Evolutionary conservation across 2,888 invertebrate genomes (phyloP).

Genomic region (Drosophila suboccidentalis): DNA sequence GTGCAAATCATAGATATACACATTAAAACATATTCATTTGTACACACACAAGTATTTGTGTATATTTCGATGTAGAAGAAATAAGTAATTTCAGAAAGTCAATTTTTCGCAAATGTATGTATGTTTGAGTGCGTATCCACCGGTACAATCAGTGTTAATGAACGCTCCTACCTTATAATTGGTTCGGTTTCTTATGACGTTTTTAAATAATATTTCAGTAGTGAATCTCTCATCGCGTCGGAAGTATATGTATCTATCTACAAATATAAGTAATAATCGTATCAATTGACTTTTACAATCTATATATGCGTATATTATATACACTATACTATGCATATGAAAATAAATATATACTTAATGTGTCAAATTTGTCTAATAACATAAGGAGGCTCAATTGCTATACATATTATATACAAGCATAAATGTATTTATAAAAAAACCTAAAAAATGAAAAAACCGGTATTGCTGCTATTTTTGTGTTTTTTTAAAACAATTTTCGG

Average conservation of each 20-base stretch:
- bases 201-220: neutral
- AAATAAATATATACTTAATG: neutral
- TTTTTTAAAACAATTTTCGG: conserved; percentile 52
- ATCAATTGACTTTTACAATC: conserved; percentile 1
- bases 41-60: neutral
- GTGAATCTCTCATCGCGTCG: neutral
- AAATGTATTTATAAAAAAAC: neutral
- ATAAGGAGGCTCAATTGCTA: neutral
- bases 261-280: neutral
- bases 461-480: conserved; percentile 46
- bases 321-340: neutral
- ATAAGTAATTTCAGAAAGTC: neutral
- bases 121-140: conserved; percentile 14
- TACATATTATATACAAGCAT: neutral
- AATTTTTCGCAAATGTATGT: neutral
- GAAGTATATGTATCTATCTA: neutral
- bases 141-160: conserved; percentile 30
- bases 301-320: neutral
- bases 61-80: neutral
- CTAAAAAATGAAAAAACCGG: conserved; percentile 51
- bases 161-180: neutral
- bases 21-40: neutral
- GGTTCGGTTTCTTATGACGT: neutral
- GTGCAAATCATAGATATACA: conserved; percentile 2
- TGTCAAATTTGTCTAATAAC: conserved; percentile 5